These are phyloP conservation scores for Varanus salvator DNA, from an alignment of 2,113 vertebrate species.

Conservation along the genomic window DNA sequence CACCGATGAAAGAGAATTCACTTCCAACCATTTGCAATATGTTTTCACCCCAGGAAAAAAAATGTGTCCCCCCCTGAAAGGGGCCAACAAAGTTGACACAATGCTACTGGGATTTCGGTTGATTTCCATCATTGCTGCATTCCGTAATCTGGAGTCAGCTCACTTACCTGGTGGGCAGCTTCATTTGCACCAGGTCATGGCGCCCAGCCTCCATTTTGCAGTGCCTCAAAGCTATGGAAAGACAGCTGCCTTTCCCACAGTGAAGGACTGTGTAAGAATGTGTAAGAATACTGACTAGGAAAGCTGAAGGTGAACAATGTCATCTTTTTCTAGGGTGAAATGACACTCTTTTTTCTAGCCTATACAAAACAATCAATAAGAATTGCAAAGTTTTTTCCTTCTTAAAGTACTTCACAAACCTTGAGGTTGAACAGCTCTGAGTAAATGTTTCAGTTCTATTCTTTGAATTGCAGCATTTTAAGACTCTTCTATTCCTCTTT, in stretches of 20 bases:
- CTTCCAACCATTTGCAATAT: neutral
- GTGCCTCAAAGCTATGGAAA: too few species aligned
- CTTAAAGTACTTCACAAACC: conserved; percentile 3
- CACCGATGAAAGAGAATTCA: neutral
- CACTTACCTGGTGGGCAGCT: neutral
- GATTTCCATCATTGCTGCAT: neutral
- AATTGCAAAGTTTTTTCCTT: neutral
- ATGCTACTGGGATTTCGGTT: neutral
- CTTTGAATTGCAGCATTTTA: conserved; percentile 18
- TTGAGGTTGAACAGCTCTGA: neutral
- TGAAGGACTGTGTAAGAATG: neutral
- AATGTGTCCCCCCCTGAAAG: neutral
- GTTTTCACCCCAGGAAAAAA: neutral
- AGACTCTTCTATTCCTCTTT: neutral
- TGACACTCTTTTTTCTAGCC: neutral
- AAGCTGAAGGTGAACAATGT: neutral
- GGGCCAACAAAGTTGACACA: neutral
- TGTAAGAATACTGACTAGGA: neutral
- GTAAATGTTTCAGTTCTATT: neutral
- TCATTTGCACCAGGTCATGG: neutral
- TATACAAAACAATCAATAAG: conserved; percentile 5
- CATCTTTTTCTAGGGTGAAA: neutral
- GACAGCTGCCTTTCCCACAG: neutral
- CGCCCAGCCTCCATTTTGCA: too few species aligned
- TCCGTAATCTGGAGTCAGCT: too few species aligned